Evolutionary conservation across 2,888 invertebrate genomes (phyloP), one percentile per base, ranked within the genome.

Genomic region (Nycteola revayana): DNA sequence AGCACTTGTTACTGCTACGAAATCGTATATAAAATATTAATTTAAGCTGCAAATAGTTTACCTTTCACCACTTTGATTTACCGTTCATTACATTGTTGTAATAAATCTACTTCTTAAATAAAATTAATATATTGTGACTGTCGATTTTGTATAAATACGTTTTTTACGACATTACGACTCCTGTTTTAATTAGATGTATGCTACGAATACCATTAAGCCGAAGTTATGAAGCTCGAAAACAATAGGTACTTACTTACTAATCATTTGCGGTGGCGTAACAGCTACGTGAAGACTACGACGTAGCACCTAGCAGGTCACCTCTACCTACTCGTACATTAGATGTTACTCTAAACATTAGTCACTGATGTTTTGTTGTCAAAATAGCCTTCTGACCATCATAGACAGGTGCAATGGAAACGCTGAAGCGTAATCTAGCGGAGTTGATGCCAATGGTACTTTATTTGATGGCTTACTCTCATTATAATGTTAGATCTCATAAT

Each of bases 401-500:
- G 50, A 61, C 69, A 70, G 69, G 69, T 70, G 71, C 59, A 33
- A 37, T 49, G 44, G 49, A 46, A 53, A 49, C 46, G 51, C 50
- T 49, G 50, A 49, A 44, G 52, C 42, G 53, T 54, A 52, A 47
- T 50, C 55, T 60, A 56, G 57, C 44, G 48, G 46, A 56, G 52
- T 53, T 42, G 52, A 52, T 49, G 63, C 49, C 60, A 51, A 47
- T 53, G 53, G 57, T 58, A 65, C 52, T 70, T 65, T 57, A 66
- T 65, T 68, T 68, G 67, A 70, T 64, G 57, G 47, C 59, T 66
- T 54, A 60, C 62, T 59, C 56, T 56, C 51, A 50, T 55, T 56
- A 52, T 54, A 60, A 55, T 53, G 54, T 60, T 57, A 58, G 52
- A 63, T 59, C 54, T 63, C 55, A 51, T 42, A 54, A 47, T 56